These are phyloP conservation scores for Pangasius sanitwongsei DNA, from an alignment of 2,797 vertebrate genomes.

Conservation along the genomic window DNA sequence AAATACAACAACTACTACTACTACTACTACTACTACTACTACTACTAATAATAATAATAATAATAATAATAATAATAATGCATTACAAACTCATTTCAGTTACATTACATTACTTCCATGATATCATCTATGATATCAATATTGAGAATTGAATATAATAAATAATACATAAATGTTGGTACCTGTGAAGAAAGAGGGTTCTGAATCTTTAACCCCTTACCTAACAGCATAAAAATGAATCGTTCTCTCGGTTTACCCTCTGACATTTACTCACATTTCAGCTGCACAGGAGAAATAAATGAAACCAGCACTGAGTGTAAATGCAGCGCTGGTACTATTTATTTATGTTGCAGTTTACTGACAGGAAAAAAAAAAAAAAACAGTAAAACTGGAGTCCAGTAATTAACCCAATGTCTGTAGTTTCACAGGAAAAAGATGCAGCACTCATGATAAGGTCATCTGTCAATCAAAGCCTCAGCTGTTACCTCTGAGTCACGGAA, in stretches of 20 bases:
- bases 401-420: not conserved
- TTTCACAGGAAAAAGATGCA: not conserved
- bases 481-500: not conserved
- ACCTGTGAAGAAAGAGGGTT: not conserved
- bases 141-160: not conserved
- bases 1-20: not conserved
- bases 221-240: not conserved
- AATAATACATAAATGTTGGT: not conserved
- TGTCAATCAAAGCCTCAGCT: not conserved
- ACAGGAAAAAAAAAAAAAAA: not conserved
- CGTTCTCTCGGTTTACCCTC: not conserved
- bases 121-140: not conserved
- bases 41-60: no score
- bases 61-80: not conserved
- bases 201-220: not conserved
- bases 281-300: not conserved
- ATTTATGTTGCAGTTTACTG: not conserved
- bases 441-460: slow-evolving; percentile 7
- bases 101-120: not conserved
- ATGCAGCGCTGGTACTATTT: not conserved
- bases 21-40: not conserved
- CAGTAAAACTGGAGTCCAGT: not conserved
- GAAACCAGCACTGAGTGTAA: not conserved
- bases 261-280: not conserved
- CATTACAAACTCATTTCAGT: not conserved